Evolutionary conservation across 1,140 invertebrate genomes (phyloP).

Genomic region (Megalonaias nervosa): DNA sequence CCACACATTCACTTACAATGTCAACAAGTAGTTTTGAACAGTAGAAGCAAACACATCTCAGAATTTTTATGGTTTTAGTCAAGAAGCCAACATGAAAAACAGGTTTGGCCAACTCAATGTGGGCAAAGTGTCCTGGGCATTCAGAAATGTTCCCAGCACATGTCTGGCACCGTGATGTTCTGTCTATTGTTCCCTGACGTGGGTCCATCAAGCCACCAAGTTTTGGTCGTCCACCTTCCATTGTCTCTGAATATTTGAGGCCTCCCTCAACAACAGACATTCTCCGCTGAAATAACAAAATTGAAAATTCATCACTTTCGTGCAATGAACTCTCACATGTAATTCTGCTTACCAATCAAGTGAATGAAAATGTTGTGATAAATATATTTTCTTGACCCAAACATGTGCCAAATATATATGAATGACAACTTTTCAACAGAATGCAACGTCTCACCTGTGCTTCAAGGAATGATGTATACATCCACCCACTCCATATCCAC

Average conservation of each 20-base stretch:
- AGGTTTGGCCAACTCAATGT: slow-evolving; percentile 98
- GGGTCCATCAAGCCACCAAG: slow-evolving; percentile 99
- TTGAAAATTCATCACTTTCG: background rate
- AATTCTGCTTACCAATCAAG: background rate
- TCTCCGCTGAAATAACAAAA: slow-evolving; percentile 79
- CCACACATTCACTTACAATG: slow-evolving; percentile 79
- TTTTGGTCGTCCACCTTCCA: slow-evolving; percentile 98
- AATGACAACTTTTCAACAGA: background rate
- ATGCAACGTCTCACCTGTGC: background rate
- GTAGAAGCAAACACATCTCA: slow-evolving; percentile 98
- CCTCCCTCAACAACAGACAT: slow-evolving; percentile 91
- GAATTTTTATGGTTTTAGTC: slow-evolving; percentile 96
- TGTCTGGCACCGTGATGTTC: slow-evolving; percentile 91
- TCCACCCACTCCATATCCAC: no score
- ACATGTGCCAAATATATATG: background rate
- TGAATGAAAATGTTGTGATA: background rate
- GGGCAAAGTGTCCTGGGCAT: slow-evolving; percentile 99
- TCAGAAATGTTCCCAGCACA: slow-evolving; percentile 99
- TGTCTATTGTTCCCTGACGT: slow-evolving; percentile 96
- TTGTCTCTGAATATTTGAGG: slow-evolving; percentile 96
- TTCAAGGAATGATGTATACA: background rate
- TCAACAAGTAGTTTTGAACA: slow-evolving; percentile 96
- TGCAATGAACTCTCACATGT: background rate
- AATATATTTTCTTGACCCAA: background rate
- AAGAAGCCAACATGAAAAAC: slow-evolving; percentile 99